Conservation (phyloP, 2,797 vertebrate species). For the Muscicapa comitata region DNA sequence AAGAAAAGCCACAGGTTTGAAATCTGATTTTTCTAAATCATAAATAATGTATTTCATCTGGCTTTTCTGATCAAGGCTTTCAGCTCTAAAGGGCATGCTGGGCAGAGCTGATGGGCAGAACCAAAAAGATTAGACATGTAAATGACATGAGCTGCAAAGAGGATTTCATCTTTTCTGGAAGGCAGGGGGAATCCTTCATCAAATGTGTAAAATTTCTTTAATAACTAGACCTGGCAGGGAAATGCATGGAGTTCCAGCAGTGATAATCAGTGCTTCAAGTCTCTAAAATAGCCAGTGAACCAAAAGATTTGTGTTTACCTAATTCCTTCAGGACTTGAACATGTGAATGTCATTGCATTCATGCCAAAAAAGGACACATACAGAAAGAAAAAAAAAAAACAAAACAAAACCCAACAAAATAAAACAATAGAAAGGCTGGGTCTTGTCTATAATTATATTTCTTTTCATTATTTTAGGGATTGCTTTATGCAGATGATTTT, state of each 20-base stretch:
- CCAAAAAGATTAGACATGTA: neutral
- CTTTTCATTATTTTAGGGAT: neutral
- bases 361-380: neutral
- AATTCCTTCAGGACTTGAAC: neutral
- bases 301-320: neutral
- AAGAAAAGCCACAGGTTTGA: neutral
- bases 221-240: neutral
- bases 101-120: neutral
- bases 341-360: neutral
- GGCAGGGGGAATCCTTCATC: neutral
- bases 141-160: neutral
- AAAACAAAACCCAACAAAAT: neutral
- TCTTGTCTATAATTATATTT: neutral
- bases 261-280: neutral
- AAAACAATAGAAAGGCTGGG: neutral
- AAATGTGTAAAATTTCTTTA: conserved; percentile 3
- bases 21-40: neutral
- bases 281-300: neutral
- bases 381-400: rapidly evolving
- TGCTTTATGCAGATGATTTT: neutral
- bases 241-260: neutral
- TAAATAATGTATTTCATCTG: neutral
- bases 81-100: neutral
- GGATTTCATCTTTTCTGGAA: neutral
- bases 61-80: neutral